These are phyloP conservation scores for Neomicropteryx cornuta DNA, from an alignment of 1,140 invertebrate species.

Conservation along the genomic window DNA sequence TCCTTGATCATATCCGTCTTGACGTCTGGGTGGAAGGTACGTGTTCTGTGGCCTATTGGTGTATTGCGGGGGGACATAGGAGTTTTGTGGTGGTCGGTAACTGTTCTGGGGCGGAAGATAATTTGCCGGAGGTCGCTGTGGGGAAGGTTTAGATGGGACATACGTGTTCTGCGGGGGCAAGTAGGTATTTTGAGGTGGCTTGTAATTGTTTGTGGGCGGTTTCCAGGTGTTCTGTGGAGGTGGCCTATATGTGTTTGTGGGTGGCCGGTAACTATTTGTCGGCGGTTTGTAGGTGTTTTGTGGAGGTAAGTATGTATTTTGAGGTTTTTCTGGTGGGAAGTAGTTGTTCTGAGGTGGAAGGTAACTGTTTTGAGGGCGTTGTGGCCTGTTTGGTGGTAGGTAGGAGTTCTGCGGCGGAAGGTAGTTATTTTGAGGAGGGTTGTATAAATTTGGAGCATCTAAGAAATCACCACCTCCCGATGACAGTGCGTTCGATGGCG, in stretches of 20 bases:
- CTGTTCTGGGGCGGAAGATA: background rate
- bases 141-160: conserved; percentile 8
- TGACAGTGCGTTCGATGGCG: conserved; percentile 11
- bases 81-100: background rate
- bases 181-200: conserved; percentile 14
- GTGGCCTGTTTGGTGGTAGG: conserved; percentile 8
- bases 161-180: conserved; percentile 17
- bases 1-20: no score
- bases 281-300: conserved; percentile 5
- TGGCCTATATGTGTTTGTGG: conserved; percentile 15
- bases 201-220: conserved; percentile 16
- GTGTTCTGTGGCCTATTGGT: conserved; percentile 9
- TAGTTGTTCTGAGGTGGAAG: conserved; percentile 13
- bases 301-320: conserved; percentile 12
- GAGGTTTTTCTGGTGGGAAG: conserved; percentile 11
- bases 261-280: conserved; percentile 4
- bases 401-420: conserved; percentile 12
- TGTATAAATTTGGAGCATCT: conserved; percentile 8
- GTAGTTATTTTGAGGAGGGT: conserved; percentile 13
- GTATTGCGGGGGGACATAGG: background rate
- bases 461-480: conserved; percentile 14
- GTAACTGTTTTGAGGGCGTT: conserved; percentile 6
- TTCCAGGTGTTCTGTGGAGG: conserved; percentile 19
- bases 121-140: background rate
- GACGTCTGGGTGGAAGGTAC: conserved; percentile 10